Conservation (phyloP, 2,888 invertebrate species). For the Tenthredo notha region DNA sequence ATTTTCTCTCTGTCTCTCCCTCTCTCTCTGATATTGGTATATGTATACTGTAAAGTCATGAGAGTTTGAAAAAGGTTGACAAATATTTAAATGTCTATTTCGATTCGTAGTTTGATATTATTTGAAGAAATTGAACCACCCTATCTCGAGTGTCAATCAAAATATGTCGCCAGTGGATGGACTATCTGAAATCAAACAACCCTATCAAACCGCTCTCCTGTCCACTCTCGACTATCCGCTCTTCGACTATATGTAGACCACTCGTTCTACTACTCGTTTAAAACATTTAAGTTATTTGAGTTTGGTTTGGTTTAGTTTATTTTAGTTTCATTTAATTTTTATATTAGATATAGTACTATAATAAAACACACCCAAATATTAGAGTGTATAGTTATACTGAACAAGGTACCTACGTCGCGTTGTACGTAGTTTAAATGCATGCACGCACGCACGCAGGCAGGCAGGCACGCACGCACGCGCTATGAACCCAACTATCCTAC, state of each 20-base stretch:
- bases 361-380: not conserved
- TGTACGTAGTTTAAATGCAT: not conserved
- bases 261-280: not conserved
- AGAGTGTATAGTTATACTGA: not conserved
- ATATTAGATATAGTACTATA: not conserved
- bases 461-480: not conserved
- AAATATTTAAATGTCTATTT: slow-evolving; percentile 22
- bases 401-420: not conserved
- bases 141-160: slow-evolving; percentile 37
- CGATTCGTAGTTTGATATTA: slow-evolving; percentile 6
- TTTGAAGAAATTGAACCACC: slow-evolving; percentile 32
- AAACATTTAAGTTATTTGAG: not conserved
- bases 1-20: not conserved
- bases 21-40: not conserved
- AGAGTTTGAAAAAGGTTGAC: not conserved
- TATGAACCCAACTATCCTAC: slow-evolving; percentile 4
- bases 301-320: not conserved
- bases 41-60: not conserved
- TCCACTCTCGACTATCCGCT: not conserved
- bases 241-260: not conserved
- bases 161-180: slow-evolving; percentile 30
- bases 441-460: not conserved
- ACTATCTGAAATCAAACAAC: slow-evolving; percentile 45
- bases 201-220: not conserved
- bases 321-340: not conserved